Percentiles rank a stretch among this genome's conserved stretches.
These are phyloP conservation scores for Aricia agestis DNA, from an alignment of 1,140 invertebrate genomes.

Conservation along the genomic window DNA sequence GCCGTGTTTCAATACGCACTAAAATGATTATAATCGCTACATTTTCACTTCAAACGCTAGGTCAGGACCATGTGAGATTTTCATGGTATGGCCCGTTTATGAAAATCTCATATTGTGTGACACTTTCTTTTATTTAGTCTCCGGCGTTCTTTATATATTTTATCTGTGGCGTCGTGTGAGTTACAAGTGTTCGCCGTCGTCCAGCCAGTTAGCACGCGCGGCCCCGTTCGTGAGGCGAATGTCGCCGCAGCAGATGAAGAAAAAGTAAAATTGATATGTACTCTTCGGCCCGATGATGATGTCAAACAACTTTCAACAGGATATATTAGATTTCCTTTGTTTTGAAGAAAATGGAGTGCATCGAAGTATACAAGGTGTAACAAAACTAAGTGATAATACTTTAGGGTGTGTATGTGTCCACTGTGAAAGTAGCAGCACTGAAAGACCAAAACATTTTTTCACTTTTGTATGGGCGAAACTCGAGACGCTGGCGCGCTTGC, in stretches of 20 bases:
- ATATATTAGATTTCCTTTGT: conserved; percentile 55
- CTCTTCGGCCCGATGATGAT: conserved; percentile 43
- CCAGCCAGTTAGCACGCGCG: conserved; percentile 57
- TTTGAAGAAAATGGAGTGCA: conserved; percentile 28
- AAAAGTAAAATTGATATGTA: conserved; percentile 73
- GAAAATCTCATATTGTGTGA: conserved; percentile 4
- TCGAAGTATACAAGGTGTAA: no score
- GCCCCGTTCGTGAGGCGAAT: conserved; percentile 68
- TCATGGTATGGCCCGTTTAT: neutral
- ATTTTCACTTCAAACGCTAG: neutral
- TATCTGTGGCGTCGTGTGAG: conserved; percentile 39
- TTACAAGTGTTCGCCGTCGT: conserved; percentile 35
- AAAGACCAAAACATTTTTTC: no score
- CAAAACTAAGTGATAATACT: no score
- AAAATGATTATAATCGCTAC: neutral
- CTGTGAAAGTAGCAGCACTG: no score
- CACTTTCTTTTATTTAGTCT: conserved; percentile 9
- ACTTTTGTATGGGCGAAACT: no score
- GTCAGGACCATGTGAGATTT: neutral
- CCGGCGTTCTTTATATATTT: conserved; percentile 35
- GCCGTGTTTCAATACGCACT: neutral
- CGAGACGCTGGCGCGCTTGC: no score
- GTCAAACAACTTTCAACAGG: conserved; percentile 69
- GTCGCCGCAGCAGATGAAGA: conserved; percentile 57
- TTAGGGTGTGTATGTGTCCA: no score